These are phyloP conservation scores for Eupithecia insigniata DNA, from an alignment of 2,888 invertebrate species.

Conservation along the genomic window DNA sequence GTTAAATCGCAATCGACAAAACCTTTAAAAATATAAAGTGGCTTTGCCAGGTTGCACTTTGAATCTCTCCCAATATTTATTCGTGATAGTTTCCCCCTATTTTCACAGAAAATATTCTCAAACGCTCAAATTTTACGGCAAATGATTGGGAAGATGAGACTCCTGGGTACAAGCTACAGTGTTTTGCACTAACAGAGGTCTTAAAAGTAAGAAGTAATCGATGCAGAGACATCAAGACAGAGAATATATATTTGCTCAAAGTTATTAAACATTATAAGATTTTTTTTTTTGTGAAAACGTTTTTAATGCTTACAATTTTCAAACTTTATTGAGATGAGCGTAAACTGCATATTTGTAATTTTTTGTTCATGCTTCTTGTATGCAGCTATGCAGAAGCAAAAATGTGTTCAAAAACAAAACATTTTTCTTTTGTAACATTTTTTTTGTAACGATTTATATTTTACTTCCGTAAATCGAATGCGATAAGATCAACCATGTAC, in stretches of 20 bases:
- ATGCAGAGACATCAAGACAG: conserved; percentile 8
- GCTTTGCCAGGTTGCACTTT: conserved; percentile 14
- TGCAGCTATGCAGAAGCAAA: neutral
- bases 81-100: conserved; percentile 38
- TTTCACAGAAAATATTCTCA: conserved; percentile 49
- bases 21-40: neutral
- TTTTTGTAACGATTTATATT: neutral
- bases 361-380: neutral
- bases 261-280: neutral
- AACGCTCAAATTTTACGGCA: conserved; percentile 55
- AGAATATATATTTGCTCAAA: neutral
- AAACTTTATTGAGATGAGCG: neutral
- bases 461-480: conserved; percentile 2
- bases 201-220: conserved; percentile 28
- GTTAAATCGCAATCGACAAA: neutral
- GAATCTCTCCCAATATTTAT: conserved; percentile 9
- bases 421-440: neutral
- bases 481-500: neutral
- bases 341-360: neutral
- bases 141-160: conserved; percentile 53
- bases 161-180: conserved; percentile 52
- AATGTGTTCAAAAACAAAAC: neutral
- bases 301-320: neutral
- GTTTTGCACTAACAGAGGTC: conserved; percentile 53
- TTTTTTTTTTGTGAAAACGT: neutral